These are phyloP conservation scores for Cheiracanthium punctorium DNA, from an alignment of 2,888 invertebrate species.

Conservation along the genomic window DNA sequence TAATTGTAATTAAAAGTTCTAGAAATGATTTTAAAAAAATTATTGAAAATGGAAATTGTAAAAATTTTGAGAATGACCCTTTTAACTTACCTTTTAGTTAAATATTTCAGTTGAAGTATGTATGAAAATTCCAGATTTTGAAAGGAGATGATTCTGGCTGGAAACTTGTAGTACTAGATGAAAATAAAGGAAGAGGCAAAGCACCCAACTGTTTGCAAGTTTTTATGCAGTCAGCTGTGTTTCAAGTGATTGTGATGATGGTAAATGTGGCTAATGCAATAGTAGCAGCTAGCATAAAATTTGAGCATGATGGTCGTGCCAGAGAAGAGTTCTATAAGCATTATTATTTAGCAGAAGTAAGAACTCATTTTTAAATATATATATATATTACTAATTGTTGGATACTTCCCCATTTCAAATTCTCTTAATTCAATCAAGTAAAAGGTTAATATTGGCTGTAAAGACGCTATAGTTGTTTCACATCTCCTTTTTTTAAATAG, in stretches of 20 bases:
- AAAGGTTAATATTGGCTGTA: too few relatives aligned
- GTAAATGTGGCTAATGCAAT: conserved; percentile 96
- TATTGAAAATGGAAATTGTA: too few relatives aligned
- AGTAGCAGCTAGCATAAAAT: conserved; percentile 95
- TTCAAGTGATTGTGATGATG: conserved; percentile 93
- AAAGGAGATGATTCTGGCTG: conserved; percentile 95
- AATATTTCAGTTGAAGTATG: neutral
- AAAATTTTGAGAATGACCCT: too few relatives aligned
- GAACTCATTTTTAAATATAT: conserved; percentile 28
- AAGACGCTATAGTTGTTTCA: too few relatives aligned
- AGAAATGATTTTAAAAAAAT: too few relatives aligned
- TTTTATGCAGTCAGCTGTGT: conserved; percentile 91
- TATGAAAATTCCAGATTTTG: too few relatives aligned
- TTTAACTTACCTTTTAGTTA: neutral
- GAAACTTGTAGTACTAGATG: conserved; percentile 96
- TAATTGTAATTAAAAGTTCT: too few relatives aligned
- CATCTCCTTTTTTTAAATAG: too few relatives aligned
- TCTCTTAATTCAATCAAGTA: too few relatives aligned
- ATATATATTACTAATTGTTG: too few relatives aligned
- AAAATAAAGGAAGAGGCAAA: conserved; percentile 83
- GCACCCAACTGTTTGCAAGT: conserved; percentile 91
- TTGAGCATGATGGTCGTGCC: conserved; percentile 90
- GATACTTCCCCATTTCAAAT: too few relatives aligned
- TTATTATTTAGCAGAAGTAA: conserved; percentile 93
- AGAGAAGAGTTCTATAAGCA: conserved; percentile 84